Base-by-base conservation (phyloP, 2,113 vertebrate genomes). In the Steatornis caripensis region DNA sequence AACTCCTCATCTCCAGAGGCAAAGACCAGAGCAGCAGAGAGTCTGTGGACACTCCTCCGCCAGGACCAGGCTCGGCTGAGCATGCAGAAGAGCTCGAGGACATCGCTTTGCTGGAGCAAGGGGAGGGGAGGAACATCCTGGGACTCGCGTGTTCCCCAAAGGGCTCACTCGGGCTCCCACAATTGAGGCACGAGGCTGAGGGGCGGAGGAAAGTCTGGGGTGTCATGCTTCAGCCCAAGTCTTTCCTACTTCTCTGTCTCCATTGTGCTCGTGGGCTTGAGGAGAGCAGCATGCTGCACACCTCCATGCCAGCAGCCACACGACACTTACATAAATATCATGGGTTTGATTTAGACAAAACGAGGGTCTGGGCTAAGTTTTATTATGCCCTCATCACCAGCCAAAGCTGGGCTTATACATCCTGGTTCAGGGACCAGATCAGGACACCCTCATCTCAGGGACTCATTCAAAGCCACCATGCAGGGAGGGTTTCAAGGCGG, bases 11-110 rank as follows among this genome's bases (percentile, higher is more conserved):
- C 75, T 92, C 65, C 61, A 81, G 77, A 87, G 41, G 88, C 66
- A 80, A 87, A 43, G 45, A 77, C 36, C 45, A 77, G 87, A 68
- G 78, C 58, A 58, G 71, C 3, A 4, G 51, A 74, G 46, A 84
- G 41, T 34, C 58, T n/a, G 14, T 3, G 43, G 68, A 74, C 29
- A 7, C 29, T 27, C 7, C 51, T 84, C 46, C 1, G 2, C 68
- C 83, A 61, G 80, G 57, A 69, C 45, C 61, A 49, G 83, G 62
- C 83, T 54, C 0, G 0, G n/a, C 53, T 2, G 0, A 70, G 55
- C 49, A 45, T 0, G 0, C 0, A 0, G 53, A 45, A 90, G 37
- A 90, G 68, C 48, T 18, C 4, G 5, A 68, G 19, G 29, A 65
- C 30, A 30, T 46, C 0, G 66, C 12, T 66, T 36, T 66, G 32